Percentiles rank a stretch among this genome's conserved stretches.
Conservation (phyloP, 2,797 vertebrate species). For the Squalus acanthias region DNA sequence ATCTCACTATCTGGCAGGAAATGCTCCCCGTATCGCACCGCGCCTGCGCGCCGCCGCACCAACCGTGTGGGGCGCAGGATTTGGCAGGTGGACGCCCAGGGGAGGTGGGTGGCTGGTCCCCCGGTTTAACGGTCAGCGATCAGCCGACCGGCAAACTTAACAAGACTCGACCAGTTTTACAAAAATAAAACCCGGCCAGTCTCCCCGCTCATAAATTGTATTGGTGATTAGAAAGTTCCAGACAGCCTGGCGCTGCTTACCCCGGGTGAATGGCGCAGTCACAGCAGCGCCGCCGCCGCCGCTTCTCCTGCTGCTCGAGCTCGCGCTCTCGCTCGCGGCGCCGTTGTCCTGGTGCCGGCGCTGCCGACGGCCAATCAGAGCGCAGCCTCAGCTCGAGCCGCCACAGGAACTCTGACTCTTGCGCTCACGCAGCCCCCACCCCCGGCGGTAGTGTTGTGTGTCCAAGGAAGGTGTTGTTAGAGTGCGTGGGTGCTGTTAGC, state of each 20-base stretch:
- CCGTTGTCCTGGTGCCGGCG: background rate
- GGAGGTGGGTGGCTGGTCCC: background rate
- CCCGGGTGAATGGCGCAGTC: background rate
- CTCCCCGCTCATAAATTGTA: too few relatives aligned
- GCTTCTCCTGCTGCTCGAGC: background rate
- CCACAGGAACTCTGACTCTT: background rate
- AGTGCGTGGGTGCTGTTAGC: background rate
- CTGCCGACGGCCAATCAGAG: background rate
- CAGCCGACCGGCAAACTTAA: background rate
- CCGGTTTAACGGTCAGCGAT: background rate
- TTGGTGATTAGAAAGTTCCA: background rate
- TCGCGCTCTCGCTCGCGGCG: background rate
- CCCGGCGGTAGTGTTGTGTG: too few relatives aligned
- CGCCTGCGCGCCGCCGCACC: background rate
- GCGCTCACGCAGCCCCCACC: too few relatives aligned
- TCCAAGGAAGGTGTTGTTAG: background rate
- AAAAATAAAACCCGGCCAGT: background rate
- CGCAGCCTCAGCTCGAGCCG: background rate
- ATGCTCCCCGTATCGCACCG: background rate
- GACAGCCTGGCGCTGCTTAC: background rate
- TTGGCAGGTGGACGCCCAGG: background rate
- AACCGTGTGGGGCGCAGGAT: background rate
- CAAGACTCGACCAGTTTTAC: too few relatives aligned
- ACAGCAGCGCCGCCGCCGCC: background rate
- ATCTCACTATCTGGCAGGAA: background rate